Conservation (phyloP, 2,113 vertebrate species). For the Macaca fascicularis region DNA sequence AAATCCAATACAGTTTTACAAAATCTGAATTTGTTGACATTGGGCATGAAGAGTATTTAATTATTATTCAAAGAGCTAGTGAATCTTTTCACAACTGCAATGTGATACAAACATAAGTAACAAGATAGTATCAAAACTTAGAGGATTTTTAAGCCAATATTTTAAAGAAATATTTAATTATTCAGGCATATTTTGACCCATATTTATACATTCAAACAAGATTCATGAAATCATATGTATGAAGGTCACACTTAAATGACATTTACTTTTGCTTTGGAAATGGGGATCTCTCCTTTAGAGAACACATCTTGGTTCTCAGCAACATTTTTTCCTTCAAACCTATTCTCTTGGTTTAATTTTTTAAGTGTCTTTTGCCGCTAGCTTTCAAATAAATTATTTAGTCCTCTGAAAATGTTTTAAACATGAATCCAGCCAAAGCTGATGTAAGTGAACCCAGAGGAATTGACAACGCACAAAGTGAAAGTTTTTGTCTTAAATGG, state of each 20-base stretch:
- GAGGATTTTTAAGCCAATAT: not conserved
- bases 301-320: not conserved
- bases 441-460: constrained; percentile 44
- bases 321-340: constrained; percentile 16
- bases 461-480: constrained; percentile 21
- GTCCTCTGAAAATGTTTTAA: constrained; percentile 59
- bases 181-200: not conserved
- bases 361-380: constrained; percentile 44
- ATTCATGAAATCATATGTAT: not conserved
- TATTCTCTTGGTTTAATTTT: constrained; percentile 50
- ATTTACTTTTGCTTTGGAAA: not conserved
- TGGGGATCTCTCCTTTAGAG: not conserved
- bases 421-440: constrained; percentile 47
- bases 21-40: not conserved
- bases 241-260: not conserved
- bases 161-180: constrained; percentile 9
- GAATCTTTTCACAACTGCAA: not conserved
- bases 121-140: not conserved
- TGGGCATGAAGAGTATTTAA: not conserved
- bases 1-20: not conserved
- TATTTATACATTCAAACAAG: not conserved
- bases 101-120: not conserved
- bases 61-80: not conserved
- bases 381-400: constrained; percentile 74
- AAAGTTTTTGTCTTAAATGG: constrained; percentile 2